A percentile compares a stretch with the other conserved stretches of the same genome.
These are phyloP conservation scores for Pachyuromys duprasi DNA, from an alignment of 2,797 vertebrate species.

Conservation along the genomic window DNA sequence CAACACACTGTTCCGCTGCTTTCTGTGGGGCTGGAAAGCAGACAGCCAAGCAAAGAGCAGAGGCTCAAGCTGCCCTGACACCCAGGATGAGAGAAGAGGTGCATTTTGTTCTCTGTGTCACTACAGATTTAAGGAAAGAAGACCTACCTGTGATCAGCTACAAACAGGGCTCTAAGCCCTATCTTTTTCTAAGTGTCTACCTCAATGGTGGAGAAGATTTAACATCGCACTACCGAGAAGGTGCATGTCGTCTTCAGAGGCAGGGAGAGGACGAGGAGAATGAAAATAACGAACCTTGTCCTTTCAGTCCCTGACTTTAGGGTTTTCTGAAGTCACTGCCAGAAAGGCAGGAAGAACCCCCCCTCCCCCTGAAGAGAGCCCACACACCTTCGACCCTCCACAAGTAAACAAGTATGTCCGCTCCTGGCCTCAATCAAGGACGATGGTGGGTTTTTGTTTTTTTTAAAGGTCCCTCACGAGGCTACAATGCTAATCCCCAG, in stretches of 20 bases:
- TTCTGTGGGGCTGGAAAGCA: not conserved
- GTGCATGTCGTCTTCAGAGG: not conserved
- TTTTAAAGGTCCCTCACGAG: conserved; percentile 13
- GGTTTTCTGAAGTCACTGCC: conserved; percentile 14
- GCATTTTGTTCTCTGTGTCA: not conserved
- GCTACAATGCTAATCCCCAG: not conserved
- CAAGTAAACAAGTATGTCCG: conserved; percentile 30
- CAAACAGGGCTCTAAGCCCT: not conserved
- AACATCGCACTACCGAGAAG: not conserved
- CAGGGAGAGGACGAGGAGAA: not conserved
- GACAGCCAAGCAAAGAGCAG: not conserved
- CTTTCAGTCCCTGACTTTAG: not conserved
- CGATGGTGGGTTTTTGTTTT: not conserved
- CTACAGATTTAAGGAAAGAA: not conserved
- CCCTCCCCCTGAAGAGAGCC: not conserved
- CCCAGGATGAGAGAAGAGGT: not conserved
- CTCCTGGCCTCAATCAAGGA: not conserved
- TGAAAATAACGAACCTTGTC: not conserved
- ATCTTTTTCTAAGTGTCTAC: not conserved
- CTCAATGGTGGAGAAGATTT: not conserved
- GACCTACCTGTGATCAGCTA: not conserved
- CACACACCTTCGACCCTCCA: not conserved
- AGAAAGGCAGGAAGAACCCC: not conserved
- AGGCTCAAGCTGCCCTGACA: not conserved
- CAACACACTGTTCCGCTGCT: not conserved